phyloP scores from a whole-genome alignment of 64 coral and sea anemone genomes.

The Montipora capricornis region DNA sequence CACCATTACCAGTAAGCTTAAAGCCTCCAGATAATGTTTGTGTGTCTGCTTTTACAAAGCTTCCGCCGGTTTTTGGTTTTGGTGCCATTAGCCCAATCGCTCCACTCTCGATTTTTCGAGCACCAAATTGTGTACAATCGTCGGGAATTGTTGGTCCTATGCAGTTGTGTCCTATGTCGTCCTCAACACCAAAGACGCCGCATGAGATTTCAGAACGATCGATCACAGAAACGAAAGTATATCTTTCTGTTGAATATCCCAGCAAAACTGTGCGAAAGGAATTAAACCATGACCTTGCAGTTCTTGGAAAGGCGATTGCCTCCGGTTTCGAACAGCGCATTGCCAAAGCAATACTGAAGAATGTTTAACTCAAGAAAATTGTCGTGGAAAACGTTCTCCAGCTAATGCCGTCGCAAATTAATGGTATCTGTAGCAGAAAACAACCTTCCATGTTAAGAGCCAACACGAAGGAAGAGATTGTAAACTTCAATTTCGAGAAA shows the following conservation, averaged over 20 bases:
- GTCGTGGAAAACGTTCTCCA: no score
- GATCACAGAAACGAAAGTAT: no score
- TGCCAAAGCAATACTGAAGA: no score
- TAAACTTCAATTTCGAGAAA: no score
- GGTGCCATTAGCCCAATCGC: background rate
- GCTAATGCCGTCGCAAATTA: no score
- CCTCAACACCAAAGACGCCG: background rate
- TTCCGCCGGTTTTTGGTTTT: background rate
- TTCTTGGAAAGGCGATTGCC: background rate
- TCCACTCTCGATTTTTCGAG: background rate
- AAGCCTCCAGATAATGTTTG: background rate
- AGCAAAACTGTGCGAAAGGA: background rate
- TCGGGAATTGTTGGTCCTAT: background rate
- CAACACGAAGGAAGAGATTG: no score
- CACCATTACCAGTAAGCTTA: background rate
- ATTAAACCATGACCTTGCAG: background rate
- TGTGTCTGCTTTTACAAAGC: constrained; percentile 1
- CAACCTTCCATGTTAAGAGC: no score
- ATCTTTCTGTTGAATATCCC: background rate
- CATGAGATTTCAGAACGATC: background rate
- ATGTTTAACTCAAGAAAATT: no score
- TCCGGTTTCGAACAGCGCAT: no score
- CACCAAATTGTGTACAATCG: background rate
- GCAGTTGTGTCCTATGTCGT: background rate
- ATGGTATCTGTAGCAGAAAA: no score